These are phyloP conservation scores for Cloeon dipterum DNA, from an alignment of 2,888 invertebrate genomes.

Conservation along the genomic window DNA sequence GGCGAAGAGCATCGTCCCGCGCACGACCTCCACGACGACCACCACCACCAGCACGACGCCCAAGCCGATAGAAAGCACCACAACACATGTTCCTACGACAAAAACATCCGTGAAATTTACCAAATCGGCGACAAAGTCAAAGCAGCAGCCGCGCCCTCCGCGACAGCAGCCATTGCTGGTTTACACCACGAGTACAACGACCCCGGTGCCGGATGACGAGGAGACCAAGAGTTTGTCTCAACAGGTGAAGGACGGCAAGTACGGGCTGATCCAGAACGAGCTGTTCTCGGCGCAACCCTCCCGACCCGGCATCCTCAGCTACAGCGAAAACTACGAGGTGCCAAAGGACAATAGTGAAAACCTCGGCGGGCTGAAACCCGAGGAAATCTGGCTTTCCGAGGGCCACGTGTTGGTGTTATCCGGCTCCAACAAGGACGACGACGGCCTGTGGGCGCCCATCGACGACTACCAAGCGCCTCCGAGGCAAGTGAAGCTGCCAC, in stretches of 20 bases:
- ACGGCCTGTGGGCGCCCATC: slow-evolving; percentile 47
- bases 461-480: slow-evolving; percentile 64
- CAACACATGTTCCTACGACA: neutral
- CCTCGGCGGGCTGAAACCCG: slow-evolving; percentile 57
- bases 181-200: neutral
- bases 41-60: neutral
- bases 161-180: neutral
- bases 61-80: neutral
- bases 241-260: slow-evolving; percentile 76
- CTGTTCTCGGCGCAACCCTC: slow-evolving; percentile 45
- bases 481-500: slow-evolving; percentile 64
- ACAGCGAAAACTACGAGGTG: slow-evolving; percentile 56
- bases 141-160: neutral
- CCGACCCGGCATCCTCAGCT: slow-evolving; percentile 62
- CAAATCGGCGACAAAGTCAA: neutral
- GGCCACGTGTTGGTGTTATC: slow-evolving; percentile 63
- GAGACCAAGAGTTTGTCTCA: slow-evolving; percentile 68
- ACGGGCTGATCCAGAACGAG: slow-evolving; percentile 69
- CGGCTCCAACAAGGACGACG: slow-evolving; percentile 40
- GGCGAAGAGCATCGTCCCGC: too few species aligned
- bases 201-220: slow-evolving; percentile 20
- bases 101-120: too few species aligned
- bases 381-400: slow-evolving; percentile 78
- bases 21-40: neutral
- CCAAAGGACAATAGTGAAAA: slow-evolving; percentile 56